Conservation (phyloP, 2,113 vertebrate genomes). For the Cyrtonyx montezumae region DNA sequence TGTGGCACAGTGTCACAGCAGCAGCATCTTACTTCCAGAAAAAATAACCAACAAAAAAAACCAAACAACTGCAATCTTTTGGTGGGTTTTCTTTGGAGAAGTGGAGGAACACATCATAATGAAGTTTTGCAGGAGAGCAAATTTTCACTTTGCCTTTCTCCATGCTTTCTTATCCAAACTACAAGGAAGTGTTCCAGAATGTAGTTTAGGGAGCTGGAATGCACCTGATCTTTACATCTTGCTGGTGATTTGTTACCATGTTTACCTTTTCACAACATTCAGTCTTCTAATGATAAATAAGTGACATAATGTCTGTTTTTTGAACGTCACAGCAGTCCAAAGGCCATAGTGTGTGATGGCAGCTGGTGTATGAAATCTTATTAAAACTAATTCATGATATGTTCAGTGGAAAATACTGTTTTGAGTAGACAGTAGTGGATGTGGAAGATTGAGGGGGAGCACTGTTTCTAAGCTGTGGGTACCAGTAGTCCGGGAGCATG, state of each 20-base stretch:
- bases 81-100: neutral
- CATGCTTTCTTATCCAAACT: neutral
- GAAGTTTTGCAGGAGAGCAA: neutral
- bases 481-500: neutral
- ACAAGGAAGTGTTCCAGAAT: neutral
- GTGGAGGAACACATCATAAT: neutral
- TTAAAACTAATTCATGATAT: neutral
- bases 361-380: neutral
- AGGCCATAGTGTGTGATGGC: neutral
- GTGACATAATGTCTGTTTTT: neutral
- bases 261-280: neutral
- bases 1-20: conserved; percentile 46
- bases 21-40: conserved; percentile 30
- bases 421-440: neutral
- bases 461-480: neutral
- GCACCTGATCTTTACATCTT: neutral
- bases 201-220: neutral
- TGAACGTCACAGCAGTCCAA: neutral
- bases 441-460: neutral
- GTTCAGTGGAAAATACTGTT: neutral
- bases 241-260: neutral
- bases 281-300: neutral
- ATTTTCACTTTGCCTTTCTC: neutral
- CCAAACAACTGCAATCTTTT: conserved; percentile 6
- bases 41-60: neutral